phyloP scores from a whole-genome alignment of 2,113 vertebrate genomes.

The Aldabrachelys gigantea region DNA sequence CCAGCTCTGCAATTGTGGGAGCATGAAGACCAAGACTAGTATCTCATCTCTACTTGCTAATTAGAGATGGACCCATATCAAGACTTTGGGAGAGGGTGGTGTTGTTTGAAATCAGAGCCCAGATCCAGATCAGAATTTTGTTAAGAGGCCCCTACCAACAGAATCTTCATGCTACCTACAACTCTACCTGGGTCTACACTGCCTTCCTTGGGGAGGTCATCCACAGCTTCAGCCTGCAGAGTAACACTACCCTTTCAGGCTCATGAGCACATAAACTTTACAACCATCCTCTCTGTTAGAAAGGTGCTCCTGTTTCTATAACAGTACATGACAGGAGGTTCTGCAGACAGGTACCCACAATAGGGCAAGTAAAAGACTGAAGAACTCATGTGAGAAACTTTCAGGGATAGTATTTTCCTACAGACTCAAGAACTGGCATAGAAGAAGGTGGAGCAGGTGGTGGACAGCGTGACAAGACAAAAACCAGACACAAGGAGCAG shows the following conservation, averaged over 20 bases:
- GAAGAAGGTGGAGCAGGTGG: neutral
- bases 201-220: neutral
- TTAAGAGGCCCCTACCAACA: neutral
- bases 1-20: neutral
- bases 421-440: neutral
- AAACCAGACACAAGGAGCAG: neutral
- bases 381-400: neutral
- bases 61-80: neutral
- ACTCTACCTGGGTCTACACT: neutral
- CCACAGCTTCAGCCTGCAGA: neutral
- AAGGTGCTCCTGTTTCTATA: neutral
- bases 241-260: neutral
- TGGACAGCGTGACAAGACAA: neutral
- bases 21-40: neutral
- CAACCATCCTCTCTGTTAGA: neutral
- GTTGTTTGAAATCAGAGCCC: neutral
- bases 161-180: neutral
- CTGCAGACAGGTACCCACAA: neutral
- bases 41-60: neutral
- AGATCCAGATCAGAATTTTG: neutral
- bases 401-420: neutral
- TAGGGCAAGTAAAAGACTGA: neutral
- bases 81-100: neutral
- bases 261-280: neutral
- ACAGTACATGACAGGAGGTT: neutral